Conservation (phyloP, 2,797 vertebrate species). For the Uromys caudimaculatus region DNA sequence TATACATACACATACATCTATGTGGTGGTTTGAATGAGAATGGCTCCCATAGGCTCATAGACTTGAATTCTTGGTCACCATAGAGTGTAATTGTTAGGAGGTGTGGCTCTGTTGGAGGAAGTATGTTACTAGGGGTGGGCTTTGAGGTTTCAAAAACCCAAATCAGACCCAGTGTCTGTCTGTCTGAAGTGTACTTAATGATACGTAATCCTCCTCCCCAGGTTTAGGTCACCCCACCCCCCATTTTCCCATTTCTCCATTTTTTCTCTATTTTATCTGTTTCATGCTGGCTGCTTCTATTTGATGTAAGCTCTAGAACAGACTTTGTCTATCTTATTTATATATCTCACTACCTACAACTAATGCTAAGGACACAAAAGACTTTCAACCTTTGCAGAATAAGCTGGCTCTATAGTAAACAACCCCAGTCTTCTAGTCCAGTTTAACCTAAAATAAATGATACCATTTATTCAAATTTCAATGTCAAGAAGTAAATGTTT, state of each 20-base stretch:
- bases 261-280: conserved; percentile 22
- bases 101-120: background rate
- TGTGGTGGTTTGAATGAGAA: background rate
- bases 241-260: background rate
- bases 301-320: conserved; percentile 43
- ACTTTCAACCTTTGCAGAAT: background rate
- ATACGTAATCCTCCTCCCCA: background rate
- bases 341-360: conserved; percentile 12
- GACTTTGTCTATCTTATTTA: background rate
- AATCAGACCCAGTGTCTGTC: background rate
- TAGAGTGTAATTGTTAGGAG: background rate
- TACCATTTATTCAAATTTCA: conserved; percentile 63
- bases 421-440: conserved; percentile 32
- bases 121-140: background rate
- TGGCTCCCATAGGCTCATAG: background rate
- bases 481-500: conserved; percentile 58
- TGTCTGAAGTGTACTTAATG: background rate
- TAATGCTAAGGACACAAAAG: background rate
- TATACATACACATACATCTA: background rate
- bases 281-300: conserved; percentile 10
- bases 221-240: background rate
- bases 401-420: conserved; percentile 29
- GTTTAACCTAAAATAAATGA: conserved; percentile 47
- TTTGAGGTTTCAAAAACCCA: background rate
- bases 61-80: background rate